These are phyloP conservation scores for Scaptomyza montana DNA, from an alignment of 1,140 invertebrate genomes.

Conservation along the genomic window DNA sequence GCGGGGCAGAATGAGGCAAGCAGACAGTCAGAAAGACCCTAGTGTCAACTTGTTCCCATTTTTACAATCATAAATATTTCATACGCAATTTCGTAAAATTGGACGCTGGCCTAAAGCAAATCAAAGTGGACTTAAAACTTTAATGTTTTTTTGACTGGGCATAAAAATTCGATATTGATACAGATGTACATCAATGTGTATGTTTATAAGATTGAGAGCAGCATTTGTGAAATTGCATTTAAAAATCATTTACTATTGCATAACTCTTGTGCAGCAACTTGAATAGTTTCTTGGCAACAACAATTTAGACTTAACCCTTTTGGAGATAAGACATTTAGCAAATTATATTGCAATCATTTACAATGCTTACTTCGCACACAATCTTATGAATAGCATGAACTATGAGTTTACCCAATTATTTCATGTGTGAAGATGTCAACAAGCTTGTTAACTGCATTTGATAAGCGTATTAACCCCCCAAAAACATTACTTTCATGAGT, in stretches of 20 bases:
- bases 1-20: not conserved
- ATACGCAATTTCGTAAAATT: slow-evolving; percentile 63
- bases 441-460: slow-evolving; percentile 75
- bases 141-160: slow-evolving; percentile 44
- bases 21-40: slow-evolving; percentile 16
- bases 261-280: slow-evolving; percentile 21
- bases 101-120: slow-evolving; percentile 50
- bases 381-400: slow-evolving; percentile 38
- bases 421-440: slow-evolving; percentile 67
- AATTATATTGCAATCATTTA: not conserved
- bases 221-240: slow-evolving; percentile 67
- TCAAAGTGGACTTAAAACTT: slow-evolving; percentile 74
- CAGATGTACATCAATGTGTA: too few species aligned
- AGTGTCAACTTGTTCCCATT: slow-evolving; percentile 6
- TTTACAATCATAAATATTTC: slow-evolving; percentile 64
- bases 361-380: not conserved
- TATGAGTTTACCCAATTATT: slow-evolving; percentile 33
- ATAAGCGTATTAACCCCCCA: slow-evolving; percentile 53
- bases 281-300: not conserved
- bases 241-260: slow-evolving; percentile 73
- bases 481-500: slow-evolving; percentile 10
- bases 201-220: not conserved
- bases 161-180: slow-evolving; percentile 56
- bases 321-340: not conserved
- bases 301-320: slow-evolving; percentile 45